Evolutionary conservation across 2,113 vertebrate genomes (phyloP).

Genomic region (Ondatra zibethicus): DNA sequence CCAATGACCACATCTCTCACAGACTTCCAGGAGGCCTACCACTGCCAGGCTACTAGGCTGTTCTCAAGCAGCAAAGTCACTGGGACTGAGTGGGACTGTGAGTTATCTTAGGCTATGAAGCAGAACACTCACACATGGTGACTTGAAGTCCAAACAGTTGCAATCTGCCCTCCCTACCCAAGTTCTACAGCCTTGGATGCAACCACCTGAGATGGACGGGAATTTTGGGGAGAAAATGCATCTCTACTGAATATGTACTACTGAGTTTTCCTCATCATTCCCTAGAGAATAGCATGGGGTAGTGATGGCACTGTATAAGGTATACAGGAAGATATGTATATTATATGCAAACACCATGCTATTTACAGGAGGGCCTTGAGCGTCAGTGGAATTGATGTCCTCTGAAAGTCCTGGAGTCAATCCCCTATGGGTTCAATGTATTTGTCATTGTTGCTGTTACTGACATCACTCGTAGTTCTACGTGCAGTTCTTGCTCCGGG

Average conservation of each 20-base stretch:
- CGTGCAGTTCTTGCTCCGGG: not conserved
- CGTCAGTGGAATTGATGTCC: not conserved
- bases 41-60: not conserved
- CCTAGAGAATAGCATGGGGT: not conserved
- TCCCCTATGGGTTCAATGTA: not conserved
- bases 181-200: not conserved
- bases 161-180: not conserved
- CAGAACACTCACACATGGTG: not conserved
- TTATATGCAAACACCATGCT: not conserved
- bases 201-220: not conserved
- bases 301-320: not conserved
- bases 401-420: not conserved
- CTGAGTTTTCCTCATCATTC: not conserved
- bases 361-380: not conserved
- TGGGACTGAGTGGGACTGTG: not conserved
- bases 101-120: not conserved
- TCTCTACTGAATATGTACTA: not conserved
- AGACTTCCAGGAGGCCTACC: rapidly evolving
- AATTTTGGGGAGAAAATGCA: not conserved
- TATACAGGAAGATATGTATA: not conserved
- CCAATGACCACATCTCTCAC: not conserved
- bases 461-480: not conserved
- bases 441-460: not conserved
- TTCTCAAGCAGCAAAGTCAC: not conserved
- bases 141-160: not conserved